phyloP scores from a whole-genome alignment of 2,113 vertebrate species.

The Struthio camelus region DNA sequence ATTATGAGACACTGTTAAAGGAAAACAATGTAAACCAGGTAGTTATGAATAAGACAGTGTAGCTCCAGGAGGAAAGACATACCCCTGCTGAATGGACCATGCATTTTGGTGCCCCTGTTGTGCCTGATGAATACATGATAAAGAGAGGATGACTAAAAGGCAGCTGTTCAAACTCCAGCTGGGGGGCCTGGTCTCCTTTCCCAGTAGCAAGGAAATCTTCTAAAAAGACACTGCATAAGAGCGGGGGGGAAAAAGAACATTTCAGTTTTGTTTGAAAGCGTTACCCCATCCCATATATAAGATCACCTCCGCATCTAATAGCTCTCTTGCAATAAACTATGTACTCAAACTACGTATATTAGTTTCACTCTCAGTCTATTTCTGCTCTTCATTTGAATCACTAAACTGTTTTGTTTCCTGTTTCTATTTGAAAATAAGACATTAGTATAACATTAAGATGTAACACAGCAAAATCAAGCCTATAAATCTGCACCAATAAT shows the following conservation, averaged over 20 bases:
- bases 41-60: background rate
- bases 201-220: constrained; percentile 89
- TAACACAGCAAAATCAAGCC: background rate
- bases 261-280: background rate
- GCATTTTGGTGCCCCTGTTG: constrained; percentile 95
- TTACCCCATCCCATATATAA: background rate
- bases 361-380: background rate
- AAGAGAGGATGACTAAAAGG: constrained; percentile 94
- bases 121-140: constrained; percentile 97
- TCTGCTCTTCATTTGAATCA: background rate
- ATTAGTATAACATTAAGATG: background rate
- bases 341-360: too few species aligned
- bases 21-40: background rate
- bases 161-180: constrained; percentile 97
- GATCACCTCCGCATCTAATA: background rate
- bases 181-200: constrained; percentile 83
- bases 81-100: constrained; percentile 99
- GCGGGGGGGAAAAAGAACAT: background rate
- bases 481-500: background rate
- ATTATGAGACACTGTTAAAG: background rate
- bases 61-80: constrained; percentile 45
- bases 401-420: background rate
- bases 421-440: background rate
- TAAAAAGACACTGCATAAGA: constrained; percentile 82
- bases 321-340: background rate